Base-by-base conservation (phyloP, 2,113 vertebrate genomes). In the Chaetodon trifascialis region DNA sequence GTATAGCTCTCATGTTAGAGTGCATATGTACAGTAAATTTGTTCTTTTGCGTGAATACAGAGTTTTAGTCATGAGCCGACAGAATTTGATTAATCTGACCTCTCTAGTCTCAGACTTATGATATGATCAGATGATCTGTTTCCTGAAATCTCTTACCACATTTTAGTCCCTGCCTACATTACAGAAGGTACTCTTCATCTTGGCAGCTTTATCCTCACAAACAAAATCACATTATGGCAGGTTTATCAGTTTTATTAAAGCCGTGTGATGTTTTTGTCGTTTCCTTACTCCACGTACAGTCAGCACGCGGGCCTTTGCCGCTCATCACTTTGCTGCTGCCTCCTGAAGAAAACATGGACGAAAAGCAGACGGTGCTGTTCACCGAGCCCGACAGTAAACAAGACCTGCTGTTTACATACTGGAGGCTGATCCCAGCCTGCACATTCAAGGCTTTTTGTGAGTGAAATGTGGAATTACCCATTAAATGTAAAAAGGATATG, bases 401-500 rank as follows among this genome's bases (percentile, higher is more conserved):
- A 47, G 47, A 76, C 30, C 80, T 72, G 80, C 69, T 77, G 68
- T 78, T 78, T 19, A 64, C 68, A 42, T 58, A 36, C 71, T 76
- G 71, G 46, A 42, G 34, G 66, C 52, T 38, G 38, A 76, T 36
- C 34, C 15, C 25, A 10, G 54, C 46, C 7, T 11, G 49, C 23
- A 52, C 67, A 17, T 34, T 47, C 10, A 5, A 16, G 30, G 5
- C n/a, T 73, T 63, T 58, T 23, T 3, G 52, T 15, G 69, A 70
- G 46, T 36, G 12, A 67, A 19, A 74, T 49, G 23, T 77, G n/a
- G 2, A 66, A 79, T 56, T 60, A 56, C 64, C 14, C 58, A 64
- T 25, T 34, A 47, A 5, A 63, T 4, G 3, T 40, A 25, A 21
- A 56, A 38, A 60, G 40, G 17, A 54, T 49, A 46, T 52, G 0